These are phyloP conservation scores for Gymnoscelis rufifasciata DNA, from an alignment of 2,888 invertebrate species.

Conservation along the genomic window DNA sequence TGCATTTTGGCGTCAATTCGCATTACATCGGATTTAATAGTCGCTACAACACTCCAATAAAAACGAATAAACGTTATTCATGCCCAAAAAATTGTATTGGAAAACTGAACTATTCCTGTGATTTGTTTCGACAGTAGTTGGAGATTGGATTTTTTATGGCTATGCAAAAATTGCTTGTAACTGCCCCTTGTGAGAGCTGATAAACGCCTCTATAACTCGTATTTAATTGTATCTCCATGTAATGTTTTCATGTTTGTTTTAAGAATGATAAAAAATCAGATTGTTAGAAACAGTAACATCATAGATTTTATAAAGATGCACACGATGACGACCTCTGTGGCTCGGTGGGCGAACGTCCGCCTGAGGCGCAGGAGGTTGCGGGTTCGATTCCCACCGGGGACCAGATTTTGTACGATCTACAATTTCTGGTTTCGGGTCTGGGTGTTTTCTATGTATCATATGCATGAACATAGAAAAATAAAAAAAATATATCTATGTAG, in stretches of 20 bases:
- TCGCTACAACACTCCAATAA: conserved; percentile 17
- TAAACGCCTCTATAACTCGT: neutral
- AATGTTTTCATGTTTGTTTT: neutral
- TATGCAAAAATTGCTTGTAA: conserved; percentile 2
- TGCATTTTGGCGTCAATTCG: conserved; percentile 37
- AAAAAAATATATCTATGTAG: too few relatives aligned
- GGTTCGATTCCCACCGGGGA: too few relatives aligned
- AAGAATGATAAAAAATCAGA: too few relatives aligned
- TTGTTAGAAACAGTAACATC: too few relatives aligned
- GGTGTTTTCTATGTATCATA: too few relatives aligned
- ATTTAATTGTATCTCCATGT: neutral
- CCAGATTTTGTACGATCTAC: too few relatives aligned
- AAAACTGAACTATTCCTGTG: conserved; percentile 11
- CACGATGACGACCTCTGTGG: too few relatives aligned
- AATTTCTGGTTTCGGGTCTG: too few relatives aligned
- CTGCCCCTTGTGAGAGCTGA: neutral
- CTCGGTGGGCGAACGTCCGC: too few relatives aligned
- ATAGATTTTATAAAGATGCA: too few relatives aligned
- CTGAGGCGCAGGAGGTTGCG: too few relatives aligned
- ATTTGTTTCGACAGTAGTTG: conserved; percentile 15
- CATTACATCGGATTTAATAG: conserved; percentile 12
- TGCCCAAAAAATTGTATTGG: conserved; percentile 17
- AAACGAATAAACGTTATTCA: conserved; percentile 20
- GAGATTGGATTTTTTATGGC: conserved; percentile 10
- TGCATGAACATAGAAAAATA: too few relatives aligned